Evolutionary conservation across 1,140 invertebrate genomes (phyloP), one percentile per base, ranked within the genome.

Genomic region (Lasioglossum albipes): DNA sequence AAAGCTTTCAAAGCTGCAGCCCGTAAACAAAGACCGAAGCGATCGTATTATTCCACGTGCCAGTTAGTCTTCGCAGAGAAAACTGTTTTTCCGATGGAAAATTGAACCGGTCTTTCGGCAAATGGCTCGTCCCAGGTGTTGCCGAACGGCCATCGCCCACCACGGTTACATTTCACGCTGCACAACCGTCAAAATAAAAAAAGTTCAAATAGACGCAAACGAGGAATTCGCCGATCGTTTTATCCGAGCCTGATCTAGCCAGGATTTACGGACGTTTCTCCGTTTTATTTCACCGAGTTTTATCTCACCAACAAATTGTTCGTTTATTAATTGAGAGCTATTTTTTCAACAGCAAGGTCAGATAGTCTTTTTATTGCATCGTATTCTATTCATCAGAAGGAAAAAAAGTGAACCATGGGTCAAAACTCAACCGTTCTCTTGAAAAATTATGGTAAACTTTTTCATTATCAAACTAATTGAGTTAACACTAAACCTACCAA

Each of bases 21-120:
- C 20, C 20, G 1, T 59, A 45, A 20, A 75, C 36, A 52, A 65
- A 66, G 45, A 75, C 12, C 7, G 10, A 49, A 41, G 0, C 6
- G 62, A 20, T 75, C 66, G 68, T 36, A 54, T 54, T 36, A 61
- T 69, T 69, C 22, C 22, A 6, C 54, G 10, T n/a, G 45, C 7
- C 16, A 22, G 52, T 42, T 65, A 57, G 20, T 27, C 59, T 68
- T 62, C 41, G 27, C 64, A 41, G 31, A 7, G 27, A 27, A 70
- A 75, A 75, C 70, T n/a, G 41, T 62, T 80, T 82, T 71, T 57
- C 45, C 31, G 16, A 52, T 54, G 36, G 42, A 16, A 66, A 82
- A 67, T 66, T 7, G 22, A 41, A 67, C 66, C 54, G 41, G 45
- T 54, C 64, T 27, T 69, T 81, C 18, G 13, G 36, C 52, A 6